Base-by-base conservation (phyloP, 2,888 invertebrate genomes). In the Mermis nigrescens region DNA sequence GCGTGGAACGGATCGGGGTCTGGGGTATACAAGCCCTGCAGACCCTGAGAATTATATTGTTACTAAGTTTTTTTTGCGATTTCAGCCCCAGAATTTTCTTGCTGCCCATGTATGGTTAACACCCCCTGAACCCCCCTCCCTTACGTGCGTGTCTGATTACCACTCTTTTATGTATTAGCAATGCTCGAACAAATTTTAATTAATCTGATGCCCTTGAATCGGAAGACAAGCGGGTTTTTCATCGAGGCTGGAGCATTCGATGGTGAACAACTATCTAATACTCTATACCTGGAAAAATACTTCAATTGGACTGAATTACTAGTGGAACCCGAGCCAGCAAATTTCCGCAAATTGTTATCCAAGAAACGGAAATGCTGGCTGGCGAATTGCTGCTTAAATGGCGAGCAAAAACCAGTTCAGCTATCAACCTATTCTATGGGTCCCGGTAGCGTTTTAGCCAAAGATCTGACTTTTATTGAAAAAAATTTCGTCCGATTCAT, bases 261-360 rank as follows among this genome's bases (percentile, higher is more conserved):
- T 32, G 61, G 61, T 22, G 60, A 61, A 58, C 57, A 59, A 15
- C 45, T 57, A 26, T 61, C 61, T n/a, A 61, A 61, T 53, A 57
- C 61, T 2, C 57, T 61, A 1, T 38, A 29, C 19, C 48, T 61
- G 22, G 61, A 61, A 58, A 38, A 31, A 28, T 59, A 46, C 29
- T 29, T 38, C 19, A 61, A 61, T 46, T 61, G 61, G 61, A 61
- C 57, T 22, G 61, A 61, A 19, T 26, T 61, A 27, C 26, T 60
- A 4, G 52, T 60, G 27, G 60, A 60, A 55, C 61, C 61, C 32
- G 60, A 60, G 1, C 12, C 3, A 15, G 46, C 31, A 31, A 61
- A 60, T 29, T 54, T 61, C 31, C 24, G 46, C 28, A 27, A 29
- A 27, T 31, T 61, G 19, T n/a, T 45, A 19, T 7, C 28, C 7